A percentile compares a stretch with the other conserved stretches of the same genome.
phyloP scores from a whole-genome alignment of 30 jellyfish, hydroid and myxozoan species.

The Turritopsis rubra region DNA sequence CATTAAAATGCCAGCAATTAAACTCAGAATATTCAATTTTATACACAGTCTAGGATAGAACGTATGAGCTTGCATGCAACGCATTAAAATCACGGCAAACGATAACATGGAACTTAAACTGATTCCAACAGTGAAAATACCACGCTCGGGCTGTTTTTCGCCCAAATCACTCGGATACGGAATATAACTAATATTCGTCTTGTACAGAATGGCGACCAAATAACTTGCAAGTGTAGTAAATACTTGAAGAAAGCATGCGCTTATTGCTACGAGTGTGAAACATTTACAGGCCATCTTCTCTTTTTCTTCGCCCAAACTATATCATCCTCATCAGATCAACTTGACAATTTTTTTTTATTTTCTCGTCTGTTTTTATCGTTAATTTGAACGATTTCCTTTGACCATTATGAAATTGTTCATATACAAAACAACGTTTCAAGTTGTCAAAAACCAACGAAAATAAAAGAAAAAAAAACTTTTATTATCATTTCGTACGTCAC shows the following conservation, averaged over 20 bases:
- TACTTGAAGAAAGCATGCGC: neutral
- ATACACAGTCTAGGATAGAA: constrained; percentile 19
- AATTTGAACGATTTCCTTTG: neutral
- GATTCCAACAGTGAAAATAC: constrained; percentile 24
- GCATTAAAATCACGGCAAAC: constrained; percentile 23
- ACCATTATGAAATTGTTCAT: neutral
- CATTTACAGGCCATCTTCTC: neutral
- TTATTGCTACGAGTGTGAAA: neutral
- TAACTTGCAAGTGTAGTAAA: constrained; percentile 28
- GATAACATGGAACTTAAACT: constrained; percentile 12
- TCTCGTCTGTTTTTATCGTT: neutral
- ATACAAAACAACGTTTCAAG: neutral
- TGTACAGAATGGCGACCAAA: neutral
- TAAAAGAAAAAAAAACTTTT: no score
- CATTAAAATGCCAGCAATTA: constrained; percentile 25
- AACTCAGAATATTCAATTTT: constrained; percentile 10
- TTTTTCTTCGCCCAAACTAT: neutral
- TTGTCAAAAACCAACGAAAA: neutral
- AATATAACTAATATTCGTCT: constrained; percentile 1
- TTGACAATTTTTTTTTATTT: no score
- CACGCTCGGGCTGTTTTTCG: constrained; percentile 29
- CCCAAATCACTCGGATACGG: constrained; percentile 35
- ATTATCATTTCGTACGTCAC: neutral
- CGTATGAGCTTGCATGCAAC: constrained; percentile 26
- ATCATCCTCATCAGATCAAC: no score